Evolutionary conservation across 2,888 invertebrate species (phyloP).

Genomic region (Sarcophaga caerulescens): DNA sequence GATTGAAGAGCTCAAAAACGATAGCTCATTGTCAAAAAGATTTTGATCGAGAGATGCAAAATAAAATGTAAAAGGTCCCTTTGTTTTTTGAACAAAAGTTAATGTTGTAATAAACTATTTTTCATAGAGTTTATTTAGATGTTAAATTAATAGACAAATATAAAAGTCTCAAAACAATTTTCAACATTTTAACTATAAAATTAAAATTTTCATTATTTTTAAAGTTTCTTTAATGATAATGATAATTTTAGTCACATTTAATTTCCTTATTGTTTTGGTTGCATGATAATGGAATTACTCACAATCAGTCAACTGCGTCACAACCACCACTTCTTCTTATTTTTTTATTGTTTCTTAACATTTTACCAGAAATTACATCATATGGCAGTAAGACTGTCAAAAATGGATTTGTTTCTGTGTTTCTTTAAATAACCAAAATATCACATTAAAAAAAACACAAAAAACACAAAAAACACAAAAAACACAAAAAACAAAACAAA

Average conservation of each 20-base stretch:
- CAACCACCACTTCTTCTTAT: conserved; percentile 29
- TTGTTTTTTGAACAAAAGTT: no score
- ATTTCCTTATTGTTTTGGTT: conserved; percentile 58
- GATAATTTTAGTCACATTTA: conserved; percentile 27
- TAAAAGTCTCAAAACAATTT: neutral
- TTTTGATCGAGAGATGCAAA: no score
- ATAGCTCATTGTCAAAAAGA: no score
- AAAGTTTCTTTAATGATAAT: conserved; percentile 4
- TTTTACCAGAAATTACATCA: conserved; percentile 50
- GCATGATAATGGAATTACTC: conserved; percentile 55
- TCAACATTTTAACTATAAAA: conserved; percentile 2
- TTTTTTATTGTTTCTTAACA: conserved; percentile 10
- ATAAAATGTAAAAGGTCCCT: no score
- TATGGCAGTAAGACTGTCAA: conserved; percentile 27
- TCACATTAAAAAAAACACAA: conserved; percentile 1
- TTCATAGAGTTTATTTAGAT: neutral
- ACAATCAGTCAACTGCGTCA: conserved; percentile 60
- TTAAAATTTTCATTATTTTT: conserved; percentile 4
- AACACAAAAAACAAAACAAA: conserved; percentile 31
- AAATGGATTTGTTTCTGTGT: neutral
- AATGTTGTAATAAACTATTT: no score
- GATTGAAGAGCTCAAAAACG: no score
- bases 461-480: neutral
- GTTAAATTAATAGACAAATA: conserved; percentile 1
- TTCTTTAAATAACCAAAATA: neutral